Evolutionary conservation across 2,113 vertebrate species (phyloP).

Genomic region (Garra rufa): DNA sequence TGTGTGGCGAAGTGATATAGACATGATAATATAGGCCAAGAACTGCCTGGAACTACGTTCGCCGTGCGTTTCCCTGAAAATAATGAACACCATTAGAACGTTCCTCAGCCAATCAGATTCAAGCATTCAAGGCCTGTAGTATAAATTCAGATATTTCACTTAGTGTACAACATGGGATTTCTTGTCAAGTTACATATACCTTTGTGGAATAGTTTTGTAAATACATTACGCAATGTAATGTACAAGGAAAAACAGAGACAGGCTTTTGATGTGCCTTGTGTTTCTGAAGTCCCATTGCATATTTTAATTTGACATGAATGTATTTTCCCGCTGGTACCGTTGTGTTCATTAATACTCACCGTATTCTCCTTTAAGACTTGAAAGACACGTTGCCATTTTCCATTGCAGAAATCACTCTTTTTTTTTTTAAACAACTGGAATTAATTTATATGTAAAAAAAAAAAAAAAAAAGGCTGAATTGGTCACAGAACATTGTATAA

Average conservation of each 20-base stretch:
- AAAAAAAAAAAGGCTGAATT: background rate
- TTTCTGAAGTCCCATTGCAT: background rate
- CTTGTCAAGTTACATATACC: background rate
- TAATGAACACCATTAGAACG: too few species aligned
- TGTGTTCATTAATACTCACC: background rate
- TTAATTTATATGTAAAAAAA: background rate
- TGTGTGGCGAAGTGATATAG: too few species aligned
- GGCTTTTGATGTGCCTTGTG: background rate
- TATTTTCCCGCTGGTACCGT: background rate
- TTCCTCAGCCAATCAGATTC: too few species aligned
- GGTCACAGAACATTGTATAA: constrained; percentile 7
- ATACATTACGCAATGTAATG: background rate
- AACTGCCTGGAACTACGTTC: too few species aligned
- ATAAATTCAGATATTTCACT: background rate
- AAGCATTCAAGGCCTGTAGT: too few species aligned
- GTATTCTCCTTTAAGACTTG: background rate
- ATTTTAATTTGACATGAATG: background rate
- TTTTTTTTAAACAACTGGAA: constrained; percentile 22
- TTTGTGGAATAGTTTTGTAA: background rate
- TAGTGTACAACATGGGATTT: background rate
- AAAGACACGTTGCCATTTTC: constrained; percentile 16
- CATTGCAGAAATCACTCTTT: background rate
- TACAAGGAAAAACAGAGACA: background rate
- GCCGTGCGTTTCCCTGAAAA: too few species aligned
- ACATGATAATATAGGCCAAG: too few species aligned